Conservation (phyloP, 2,797 vertebrate genomes). For the Pteropus rufus region DNA sequence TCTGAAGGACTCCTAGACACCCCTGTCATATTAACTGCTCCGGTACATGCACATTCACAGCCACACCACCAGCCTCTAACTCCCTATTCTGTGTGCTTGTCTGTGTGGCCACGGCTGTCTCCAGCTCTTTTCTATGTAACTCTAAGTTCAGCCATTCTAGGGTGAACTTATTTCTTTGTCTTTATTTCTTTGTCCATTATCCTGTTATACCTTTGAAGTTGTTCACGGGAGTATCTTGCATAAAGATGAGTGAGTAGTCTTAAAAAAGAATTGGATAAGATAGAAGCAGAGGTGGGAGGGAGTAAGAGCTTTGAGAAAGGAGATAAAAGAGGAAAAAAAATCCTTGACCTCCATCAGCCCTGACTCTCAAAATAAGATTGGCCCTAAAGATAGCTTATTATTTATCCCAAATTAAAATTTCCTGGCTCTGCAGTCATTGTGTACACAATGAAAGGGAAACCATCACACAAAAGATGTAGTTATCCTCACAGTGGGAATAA, state of each 20-base stretch:
- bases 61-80: not conserved
- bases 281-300: not conserved
- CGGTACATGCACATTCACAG: rapidly evolving
- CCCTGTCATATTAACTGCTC: not conserved
- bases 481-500: conserved; percentile 25
- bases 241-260: not conserved
- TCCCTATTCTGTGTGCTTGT: not conserved
- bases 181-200: not conserved
- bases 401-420: conserved; percentile 61
- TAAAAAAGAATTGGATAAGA: not conserved
- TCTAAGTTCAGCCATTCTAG: not conserved
- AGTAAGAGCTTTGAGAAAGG: conserved; percentile 1
- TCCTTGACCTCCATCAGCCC: conserved; percentile 29
- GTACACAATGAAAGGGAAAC: conserved; percentile 39
- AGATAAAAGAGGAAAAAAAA: not conserved
- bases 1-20: not conserved
- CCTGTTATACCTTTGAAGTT: not conserved
- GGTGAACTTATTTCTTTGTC: not conserved
- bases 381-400: conserved; percentile 39
- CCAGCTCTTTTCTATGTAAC: not conserved
- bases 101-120: not conserved
- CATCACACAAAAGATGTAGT: not conserved
- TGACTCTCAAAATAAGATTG: conserved; percentile 38
- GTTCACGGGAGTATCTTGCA: not conserved
- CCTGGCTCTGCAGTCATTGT: conserved; percentile 42